phyloP scores from a whole-genome alignment of 53 echinoderm and acorn worm species.

The Holothuria scabra region DNA sequence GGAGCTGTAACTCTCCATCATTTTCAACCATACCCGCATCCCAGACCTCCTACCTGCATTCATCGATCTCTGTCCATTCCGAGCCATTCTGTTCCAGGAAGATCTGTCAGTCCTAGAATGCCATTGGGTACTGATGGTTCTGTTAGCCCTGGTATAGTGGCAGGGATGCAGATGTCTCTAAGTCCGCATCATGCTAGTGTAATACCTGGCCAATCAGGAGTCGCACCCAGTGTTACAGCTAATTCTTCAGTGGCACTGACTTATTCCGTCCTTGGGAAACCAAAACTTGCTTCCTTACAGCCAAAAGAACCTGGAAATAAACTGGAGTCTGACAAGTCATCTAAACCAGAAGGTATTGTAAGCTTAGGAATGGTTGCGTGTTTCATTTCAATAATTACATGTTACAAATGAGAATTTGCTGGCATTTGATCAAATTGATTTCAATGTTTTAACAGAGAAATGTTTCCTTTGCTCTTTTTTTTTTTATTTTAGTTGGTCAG shows the following conservation, averaged over 20 bases:
- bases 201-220: background rate
- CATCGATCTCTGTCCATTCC: constrained; percentile 32
- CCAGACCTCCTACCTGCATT: background rate
- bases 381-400: too few species aligned
- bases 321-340: too few species aligned
- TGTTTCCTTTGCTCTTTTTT: too few species aligned
- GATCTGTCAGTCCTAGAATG: constrained; percentile 1
- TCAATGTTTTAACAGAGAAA: too few species aligned
- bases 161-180: background rate
- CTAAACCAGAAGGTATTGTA: too few species aligned
- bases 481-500: too few species aligned
- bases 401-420: too few species aligned
- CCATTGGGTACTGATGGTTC: background rate
- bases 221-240: background rate
- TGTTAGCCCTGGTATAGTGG: constrained; percentile 1
- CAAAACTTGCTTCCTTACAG: constrained; percentile 1
- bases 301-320: too few species aligned
- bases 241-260: constrained; percentile 12
- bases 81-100: constrained; percentile 3
- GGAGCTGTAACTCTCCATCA: background rate
- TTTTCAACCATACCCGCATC: constrained; percentile 26
- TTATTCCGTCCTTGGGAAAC: constrained; percentile 26
- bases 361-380: too few species aligned
- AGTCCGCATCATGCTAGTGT: background rate
- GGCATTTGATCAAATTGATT: too few species aligned